Conservation (phyloP, 2,888 invertebrate species). For the Amiota mariae region DNA sequence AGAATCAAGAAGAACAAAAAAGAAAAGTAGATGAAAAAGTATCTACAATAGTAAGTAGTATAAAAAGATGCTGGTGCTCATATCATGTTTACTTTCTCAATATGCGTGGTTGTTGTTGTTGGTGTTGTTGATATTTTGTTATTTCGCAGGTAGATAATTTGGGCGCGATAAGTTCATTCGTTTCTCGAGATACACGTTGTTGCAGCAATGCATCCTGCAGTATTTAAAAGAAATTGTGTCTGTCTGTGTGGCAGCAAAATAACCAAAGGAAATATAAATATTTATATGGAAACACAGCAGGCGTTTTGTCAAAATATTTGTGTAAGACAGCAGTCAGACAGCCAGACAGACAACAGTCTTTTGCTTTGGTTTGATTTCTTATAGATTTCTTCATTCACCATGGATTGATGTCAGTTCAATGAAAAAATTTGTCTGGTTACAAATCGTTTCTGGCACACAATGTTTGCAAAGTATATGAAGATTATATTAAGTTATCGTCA, state of each 20-base stretch:
- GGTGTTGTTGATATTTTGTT: constrained; percentile 27
- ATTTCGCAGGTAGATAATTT: constrained; percentile 56
- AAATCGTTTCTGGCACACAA: not conserved
- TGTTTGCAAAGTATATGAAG: too few species aligned
- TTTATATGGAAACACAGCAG: constrained; percentile 69
- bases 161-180: constrained; percentile 46
- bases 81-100: constrained; percentile 19
- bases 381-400: constrained; percentile 10
- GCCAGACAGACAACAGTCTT: constrained; percentile 37
- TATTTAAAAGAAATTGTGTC: not conserved
- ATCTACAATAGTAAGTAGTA: constrained; percentile 37
- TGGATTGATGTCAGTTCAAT: constrained; percentile 55
- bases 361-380: constrained; percentile 47
- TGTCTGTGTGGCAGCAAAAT: constrained; percentile 43
- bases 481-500: too few species aligned
- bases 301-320: constrained; percentile 72
- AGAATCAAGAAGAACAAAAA: constrained; percentile 7
- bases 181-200: not conserved
- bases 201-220: constrained; percentile 18
- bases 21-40: constrained; percentile 20
- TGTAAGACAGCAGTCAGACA: constrained; percentile 53
- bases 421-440: constrained; percentile 51
- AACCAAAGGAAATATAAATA: constrained; percentile 63
- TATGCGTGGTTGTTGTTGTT: constrained; percentile 26
- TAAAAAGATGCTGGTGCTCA: constrained; percentile 53